These are phyloP conservation scores for Synchiropus splendidus DNA, from an alignment of 2,113 vertebrate species.

Conservation along the genomic window DNA sequence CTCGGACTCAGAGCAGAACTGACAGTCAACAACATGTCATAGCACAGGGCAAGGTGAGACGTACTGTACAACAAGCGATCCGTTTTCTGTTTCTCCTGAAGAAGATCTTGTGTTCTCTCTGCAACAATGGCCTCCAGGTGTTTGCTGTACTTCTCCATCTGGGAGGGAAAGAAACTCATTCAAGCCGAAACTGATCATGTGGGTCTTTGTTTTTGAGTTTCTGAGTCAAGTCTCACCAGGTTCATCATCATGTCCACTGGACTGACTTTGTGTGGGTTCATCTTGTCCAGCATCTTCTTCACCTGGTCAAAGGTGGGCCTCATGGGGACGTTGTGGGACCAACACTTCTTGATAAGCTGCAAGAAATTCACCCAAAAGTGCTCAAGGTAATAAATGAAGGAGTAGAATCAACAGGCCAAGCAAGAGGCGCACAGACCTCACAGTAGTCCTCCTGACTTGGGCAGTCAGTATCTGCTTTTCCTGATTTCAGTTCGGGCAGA, in stretches of 20 bases:
- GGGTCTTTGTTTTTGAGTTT: background rate
- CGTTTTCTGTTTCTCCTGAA: slow-evolving; percentile 73
- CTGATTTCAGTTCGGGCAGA: slow-evolving; percentile 57
- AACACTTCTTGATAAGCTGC: slow-evolving; percentile 69
- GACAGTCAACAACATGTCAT: no score
- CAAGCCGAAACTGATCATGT: background rate
- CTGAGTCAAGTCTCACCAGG: slow-evolving; percentile 51
- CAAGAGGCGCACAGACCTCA: slow-evolving; percentile 52
- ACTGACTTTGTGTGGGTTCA: slow-evolving; percentile 71
- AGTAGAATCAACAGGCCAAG: no score
- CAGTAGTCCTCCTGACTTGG: slow-evolving; percentile 62
- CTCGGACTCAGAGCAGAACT: no score
- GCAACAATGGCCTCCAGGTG: slow-evolving; percentile 70
- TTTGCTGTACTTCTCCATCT: slow-evolving; percentile 77
- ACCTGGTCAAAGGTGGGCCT: slow-evolving; percentile 70
- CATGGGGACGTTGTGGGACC: slow-evolving; percentile 53
- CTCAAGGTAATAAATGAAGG: background rate
- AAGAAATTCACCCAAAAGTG: slow-evolving; percentile 2
- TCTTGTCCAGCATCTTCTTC: slow-evolving; percentile 70
- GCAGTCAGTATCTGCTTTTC: slow-evolving; percentile 62
- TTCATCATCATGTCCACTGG: slow-evolving; percentile 76
- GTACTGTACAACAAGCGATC: slow-evolving; percentile 69
- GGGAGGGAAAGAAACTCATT: slow-evolving; percentile 13
- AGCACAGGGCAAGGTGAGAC: slow-evolving; percentile 11
- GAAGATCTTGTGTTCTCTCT: slow-evolving; percentile 66